phyloP scores from a whole-genome alignment of 2,113 vertebrate species.

The Emydocephalus ijimae region DNA sequence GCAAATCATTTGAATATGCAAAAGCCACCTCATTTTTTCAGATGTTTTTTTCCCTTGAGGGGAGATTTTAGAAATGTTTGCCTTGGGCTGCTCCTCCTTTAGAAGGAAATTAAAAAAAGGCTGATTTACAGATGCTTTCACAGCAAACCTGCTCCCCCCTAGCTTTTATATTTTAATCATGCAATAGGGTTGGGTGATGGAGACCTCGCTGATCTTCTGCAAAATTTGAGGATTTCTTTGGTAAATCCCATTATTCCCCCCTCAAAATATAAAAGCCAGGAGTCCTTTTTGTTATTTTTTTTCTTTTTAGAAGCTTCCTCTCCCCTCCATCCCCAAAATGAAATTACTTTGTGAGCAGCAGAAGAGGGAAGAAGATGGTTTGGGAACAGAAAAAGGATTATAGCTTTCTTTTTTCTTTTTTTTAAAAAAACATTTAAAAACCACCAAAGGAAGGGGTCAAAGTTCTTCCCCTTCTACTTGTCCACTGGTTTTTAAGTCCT shows the following conservation, averaged over 20 bases:
- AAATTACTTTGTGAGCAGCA: not conserved
- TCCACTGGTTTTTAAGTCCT: not conserved
- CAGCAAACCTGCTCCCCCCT: not conserved
- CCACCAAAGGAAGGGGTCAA: not conserved
- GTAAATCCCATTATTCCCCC: not conserved
- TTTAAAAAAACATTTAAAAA: not conserved
- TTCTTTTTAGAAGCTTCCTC: not conserved
- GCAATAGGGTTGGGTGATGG: not conserved
- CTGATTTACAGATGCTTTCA: not conserved
- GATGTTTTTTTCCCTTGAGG: not conserved
- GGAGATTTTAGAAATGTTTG: not conserved
- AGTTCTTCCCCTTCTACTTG: not conserved
- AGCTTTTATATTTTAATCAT: not conserved
- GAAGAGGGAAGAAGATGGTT: not conserved
- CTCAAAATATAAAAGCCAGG: not conserved
- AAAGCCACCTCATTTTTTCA: not conserved
- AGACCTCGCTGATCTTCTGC: not conserved
- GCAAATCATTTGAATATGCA: no score
- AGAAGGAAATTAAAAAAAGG: not conserved
- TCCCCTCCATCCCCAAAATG: not conserved
- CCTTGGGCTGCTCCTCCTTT: not conserved
- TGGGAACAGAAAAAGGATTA: not conserved
- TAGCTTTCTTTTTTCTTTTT: not conserved
- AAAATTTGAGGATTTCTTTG: not conserved
- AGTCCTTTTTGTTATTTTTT: not conserved